phyloP scores from a whole-genome alignment of 2,888 invertebrate species.

The Cantharis lateralis region DNA sequence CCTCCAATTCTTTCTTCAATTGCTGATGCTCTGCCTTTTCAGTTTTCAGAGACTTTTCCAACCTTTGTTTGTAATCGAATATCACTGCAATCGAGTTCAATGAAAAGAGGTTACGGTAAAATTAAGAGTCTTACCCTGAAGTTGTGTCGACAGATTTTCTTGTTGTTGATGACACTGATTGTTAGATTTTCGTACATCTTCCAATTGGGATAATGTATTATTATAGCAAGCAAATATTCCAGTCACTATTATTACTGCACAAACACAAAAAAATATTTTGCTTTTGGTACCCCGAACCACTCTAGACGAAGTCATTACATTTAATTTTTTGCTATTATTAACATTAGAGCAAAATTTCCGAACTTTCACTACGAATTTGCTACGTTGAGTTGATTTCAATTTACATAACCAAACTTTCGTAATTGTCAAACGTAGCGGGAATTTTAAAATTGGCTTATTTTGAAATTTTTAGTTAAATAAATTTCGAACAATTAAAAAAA shows the following conservation, averaged over 20 bases:
- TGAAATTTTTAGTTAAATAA: too few species aligned
- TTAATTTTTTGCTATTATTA: constrained; percentile 30
- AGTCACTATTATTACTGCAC: constrained; percentile 58
- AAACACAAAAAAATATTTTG: constrained; percentile 61
- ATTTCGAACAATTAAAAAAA: too few species aligned
- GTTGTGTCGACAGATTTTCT: constrained; percentile 62
- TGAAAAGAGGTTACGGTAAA: neutral
- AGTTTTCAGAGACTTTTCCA: constrained; percentile 62
- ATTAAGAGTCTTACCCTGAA: constrained; percentile 59
- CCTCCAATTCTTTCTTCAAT: constrained; percentile 58
- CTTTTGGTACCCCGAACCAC: constrained; percentile 64
- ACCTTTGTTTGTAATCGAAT: constrained; percentile 61
- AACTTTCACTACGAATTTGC: neutral
- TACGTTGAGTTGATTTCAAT: neutral
- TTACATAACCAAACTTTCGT: neutral
- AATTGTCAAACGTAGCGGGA: neutral
- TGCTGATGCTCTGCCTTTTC: constrained; percentile 62
- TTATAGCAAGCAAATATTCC: constrained; percentile 64
- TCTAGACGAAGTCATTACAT: constrained; percentile 60
- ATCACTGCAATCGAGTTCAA: constrained; percentile 55
- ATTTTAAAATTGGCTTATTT: neutral
- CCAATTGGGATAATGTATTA: constrained; percentile 62
- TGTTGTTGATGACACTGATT: constrained; percentile 63
- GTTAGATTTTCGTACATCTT: constrained; percentile 59
- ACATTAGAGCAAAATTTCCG: constrained; percentile 24